Conservation (phyloP, 2,113 vertebrate species). For the Apaloderma vittatum region DNA sequence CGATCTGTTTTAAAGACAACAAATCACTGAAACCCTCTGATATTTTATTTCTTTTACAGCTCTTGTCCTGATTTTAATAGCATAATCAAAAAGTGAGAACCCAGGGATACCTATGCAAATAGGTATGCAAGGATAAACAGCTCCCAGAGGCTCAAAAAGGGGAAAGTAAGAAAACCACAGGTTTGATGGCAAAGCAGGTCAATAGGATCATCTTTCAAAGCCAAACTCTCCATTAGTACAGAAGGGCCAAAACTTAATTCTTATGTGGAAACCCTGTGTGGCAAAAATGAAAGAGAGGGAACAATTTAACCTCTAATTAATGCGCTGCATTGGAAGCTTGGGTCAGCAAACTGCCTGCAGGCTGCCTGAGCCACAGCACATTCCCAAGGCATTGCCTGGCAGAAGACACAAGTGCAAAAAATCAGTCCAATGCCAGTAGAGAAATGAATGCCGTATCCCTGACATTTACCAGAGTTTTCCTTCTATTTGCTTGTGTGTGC, state of each 20-base stretch:
- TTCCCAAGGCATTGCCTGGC: fast-evolving
- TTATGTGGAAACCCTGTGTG: neutral
- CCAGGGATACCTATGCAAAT: neutral
- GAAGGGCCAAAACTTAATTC: neutral
- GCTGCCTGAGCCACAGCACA: neutral
- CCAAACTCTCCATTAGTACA: neutral
- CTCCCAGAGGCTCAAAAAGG: neutral
- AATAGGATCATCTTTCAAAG: neutral
- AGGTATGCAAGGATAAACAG: neutral
- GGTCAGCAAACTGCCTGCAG: neutral
- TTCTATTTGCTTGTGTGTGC: neutral
- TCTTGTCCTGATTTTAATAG: neutral
- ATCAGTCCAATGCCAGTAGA: neutral
- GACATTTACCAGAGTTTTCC: neutral
- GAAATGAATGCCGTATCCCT: neutral
- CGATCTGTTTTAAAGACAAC: neutral
- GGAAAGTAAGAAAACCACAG: neutral
- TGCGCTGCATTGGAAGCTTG: neutral
- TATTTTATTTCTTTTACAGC: neutral
- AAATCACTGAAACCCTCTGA: neutral
- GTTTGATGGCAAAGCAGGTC: neutral
- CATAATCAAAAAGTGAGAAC: neutral
- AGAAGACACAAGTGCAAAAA: neutral
- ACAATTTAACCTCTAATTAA: neutral
- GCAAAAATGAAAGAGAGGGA: neutral